Base-by-base conservation (phyloP, 2,113 vertebrate species). In the Papio anubis region DNA sequence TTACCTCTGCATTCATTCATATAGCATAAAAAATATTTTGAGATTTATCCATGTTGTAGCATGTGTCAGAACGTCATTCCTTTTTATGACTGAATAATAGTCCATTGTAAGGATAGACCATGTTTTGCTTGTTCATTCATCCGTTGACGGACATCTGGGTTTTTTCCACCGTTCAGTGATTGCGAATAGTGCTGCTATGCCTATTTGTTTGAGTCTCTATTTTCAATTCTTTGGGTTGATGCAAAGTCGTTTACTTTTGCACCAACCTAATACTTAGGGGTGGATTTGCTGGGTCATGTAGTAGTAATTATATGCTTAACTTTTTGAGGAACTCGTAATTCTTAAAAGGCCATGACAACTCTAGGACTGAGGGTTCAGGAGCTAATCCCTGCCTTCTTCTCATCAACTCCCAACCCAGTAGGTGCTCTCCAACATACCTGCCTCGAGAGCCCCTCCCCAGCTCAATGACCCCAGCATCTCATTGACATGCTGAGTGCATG, bases 21-120 rank as follows among this genome's bases (percentile, higher is more conserved):
- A 45, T 8, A 27, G 13, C 3, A 5, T 25, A 9, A 14, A n/a
- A 72, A 32, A 32, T 64, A 45, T 43, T 82, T 57, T 11, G 18
- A n/a, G 72, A 9, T 6, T 72, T 43, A 9, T 23, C 32, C 55
- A 17, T 23, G 32, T 38, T 27, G 43, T 50, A 38, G 40, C 20
- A 2, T 2, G 20, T 43, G 0, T 38, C n/a, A 2, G 73, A 5
- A 13, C 11, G 5, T 14, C 23, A 9, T 55, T 11, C 55, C 11
- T 66, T 72, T 12, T 38, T 16, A 6, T n/a, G 45, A 5, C 8
- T 23, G n/a, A 68, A 50, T 4, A 10, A 6, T 17, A 16, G 5
- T 20, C 57, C 3, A 2, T 12, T 10, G 32, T 12, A 0, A 20
- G 21, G 25, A 3, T 3, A 35, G 13, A 20, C 32, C 35, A 8